A percentile compares a stretch with the other conserved stretches of the same genome.
phyloP scores from a whole-genome alignment of 2,113 vertebrate genomes.

The Cyphotilapia sp. region DNA sequence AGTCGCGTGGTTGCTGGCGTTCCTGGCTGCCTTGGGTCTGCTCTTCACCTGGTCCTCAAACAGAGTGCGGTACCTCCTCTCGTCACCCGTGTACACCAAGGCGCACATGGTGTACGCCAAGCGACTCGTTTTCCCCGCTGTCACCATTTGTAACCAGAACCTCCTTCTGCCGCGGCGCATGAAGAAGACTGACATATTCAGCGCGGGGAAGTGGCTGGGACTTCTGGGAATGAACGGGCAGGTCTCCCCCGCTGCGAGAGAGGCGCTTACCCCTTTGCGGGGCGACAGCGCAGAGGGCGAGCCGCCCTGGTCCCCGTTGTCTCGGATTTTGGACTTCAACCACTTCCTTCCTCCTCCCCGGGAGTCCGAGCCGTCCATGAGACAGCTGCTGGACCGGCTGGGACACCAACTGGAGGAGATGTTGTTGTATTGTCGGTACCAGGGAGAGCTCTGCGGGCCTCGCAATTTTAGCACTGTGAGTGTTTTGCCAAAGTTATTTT shows the following conservation, averaged over 20 bases:
- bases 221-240: conserved; percentile 73
- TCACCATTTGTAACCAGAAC: conserved; percentile 81
- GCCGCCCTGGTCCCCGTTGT: conserved; percentile 69
- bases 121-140: conserved; percentile 76
- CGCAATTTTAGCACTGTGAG: conserved; percentile 81
- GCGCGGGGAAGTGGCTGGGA: conserved; percentile 76
- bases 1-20: conserved; percentile 73
- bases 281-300: conserved; percentile 29
- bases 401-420: conserved; percentile 82
- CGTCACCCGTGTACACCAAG: conserved; percentile 75
- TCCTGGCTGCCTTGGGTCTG: conserved; percentile 68
- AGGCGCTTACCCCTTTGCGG: conserved; percentile 55
- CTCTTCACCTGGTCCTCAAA: conserved; percentile 78
- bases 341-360: conserved; percentile 77
- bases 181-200: conserved; percentile 77
- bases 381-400: conserved; percentile 72
- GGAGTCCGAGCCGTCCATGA: conserved; percentile 72
- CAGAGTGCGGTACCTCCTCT: conserved; percentile 75
- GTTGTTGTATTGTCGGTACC: conserved; percentile 76
- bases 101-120: conserved; percentile 79
- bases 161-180: conserved; percentile 73
- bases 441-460: conserved; percentile 75
- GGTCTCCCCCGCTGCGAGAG: conserved; percentile 60
- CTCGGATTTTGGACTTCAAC: conserved; percentile 76
- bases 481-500: conserved; percentile 29